Base-by-base conservation (phyloP, 92 coral and sea anemone species). In the Epizoanthus rinbou region DNA sequence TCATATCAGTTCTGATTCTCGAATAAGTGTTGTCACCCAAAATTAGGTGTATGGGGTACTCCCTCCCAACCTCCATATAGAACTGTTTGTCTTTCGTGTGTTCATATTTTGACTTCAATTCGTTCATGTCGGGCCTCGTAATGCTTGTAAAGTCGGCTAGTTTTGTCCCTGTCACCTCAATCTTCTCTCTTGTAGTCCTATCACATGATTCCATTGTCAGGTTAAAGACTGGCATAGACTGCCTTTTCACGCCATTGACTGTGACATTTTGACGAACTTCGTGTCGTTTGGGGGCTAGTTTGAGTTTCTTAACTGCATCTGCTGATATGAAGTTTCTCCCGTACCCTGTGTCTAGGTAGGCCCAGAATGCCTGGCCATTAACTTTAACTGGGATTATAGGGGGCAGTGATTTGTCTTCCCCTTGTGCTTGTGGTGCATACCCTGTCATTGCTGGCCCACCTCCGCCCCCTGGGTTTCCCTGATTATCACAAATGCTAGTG, bases 191-290 rank as follows among this genome's bases (percentile, higher is more conserved):
- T 3, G 78, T 59, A 8, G 4, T 74, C 17, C 86, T 70, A 53
- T 89, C 90, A 14, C 82, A 63, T 3, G 90, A 89, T 8, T 4
- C 39, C 5, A 75, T 76, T 6, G 21, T 45, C 43, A 74, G 25
- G 3, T 82, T 65, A 58, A 75, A 89, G 14, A 89, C 71, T 3
- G 90, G 85, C 85, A 89, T 82, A 56, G 90, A 86, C 82, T 86
- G 85, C 33, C 39, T 73, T 75, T 78, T 64, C 23, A 62, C 72
- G 31, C 92, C 92, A 43, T 78, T 86, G 2, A 89, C 67, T 0
- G 89, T 85, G 2, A 80, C n/a, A 22, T 85, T 76, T 10, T 86
- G 64, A 43, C 83, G 81, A 3, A 47, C 11, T 64, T 84, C 75
- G 24, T 86, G 88, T n/a, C 79, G 65, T 15, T 18, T 47, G 9